These are phyloP conservation scores for Cotesia congregata DNA, from an alignment of 2,888 invertebrate species.

Conservation along the genomic window DNA sequence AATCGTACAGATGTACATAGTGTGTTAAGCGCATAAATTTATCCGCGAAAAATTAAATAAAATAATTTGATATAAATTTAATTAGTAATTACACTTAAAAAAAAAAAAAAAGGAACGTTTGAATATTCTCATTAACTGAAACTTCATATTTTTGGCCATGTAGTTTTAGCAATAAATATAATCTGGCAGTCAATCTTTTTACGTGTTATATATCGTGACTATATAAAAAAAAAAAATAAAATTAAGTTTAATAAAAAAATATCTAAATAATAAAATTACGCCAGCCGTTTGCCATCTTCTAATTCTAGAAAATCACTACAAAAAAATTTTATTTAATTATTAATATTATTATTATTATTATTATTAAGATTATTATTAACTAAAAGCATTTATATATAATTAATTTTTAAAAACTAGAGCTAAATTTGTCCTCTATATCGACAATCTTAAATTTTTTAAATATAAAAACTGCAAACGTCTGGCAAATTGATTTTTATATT, in stretches of 20 bases:
- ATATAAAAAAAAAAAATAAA: background rate
- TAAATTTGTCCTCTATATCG: background rate
- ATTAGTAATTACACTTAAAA: background rate
- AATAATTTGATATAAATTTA: background rate
- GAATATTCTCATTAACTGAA: background rate
- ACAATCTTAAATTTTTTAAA: background rate
- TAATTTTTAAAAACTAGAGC: too few species aligned
- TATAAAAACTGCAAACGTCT: background rate
- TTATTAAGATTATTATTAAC: too few species aligned
- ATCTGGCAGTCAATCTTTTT: background rate
- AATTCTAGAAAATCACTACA: background rate
- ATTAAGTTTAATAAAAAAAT: background rate
- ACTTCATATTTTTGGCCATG: background rate
- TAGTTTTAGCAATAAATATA: background rate
- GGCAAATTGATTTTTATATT: background rate
- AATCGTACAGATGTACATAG: background rate
- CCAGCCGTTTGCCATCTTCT: background rate
- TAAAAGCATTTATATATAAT: too few species aligned
- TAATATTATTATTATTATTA: too few species aligned
- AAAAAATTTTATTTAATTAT: background rate
- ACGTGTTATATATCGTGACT: background rate
- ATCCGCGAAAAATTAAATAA: background rate
- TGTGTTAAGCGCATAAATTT: background rate
- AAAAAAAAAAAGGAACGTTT: background rate
- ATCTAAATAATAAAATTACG: background rate